These are phyloP conservation scores for Acanthurus lineatus DNA, from an alignment of 2,797 vertebrate genomes.

Conservation along the genomic window DNA sequence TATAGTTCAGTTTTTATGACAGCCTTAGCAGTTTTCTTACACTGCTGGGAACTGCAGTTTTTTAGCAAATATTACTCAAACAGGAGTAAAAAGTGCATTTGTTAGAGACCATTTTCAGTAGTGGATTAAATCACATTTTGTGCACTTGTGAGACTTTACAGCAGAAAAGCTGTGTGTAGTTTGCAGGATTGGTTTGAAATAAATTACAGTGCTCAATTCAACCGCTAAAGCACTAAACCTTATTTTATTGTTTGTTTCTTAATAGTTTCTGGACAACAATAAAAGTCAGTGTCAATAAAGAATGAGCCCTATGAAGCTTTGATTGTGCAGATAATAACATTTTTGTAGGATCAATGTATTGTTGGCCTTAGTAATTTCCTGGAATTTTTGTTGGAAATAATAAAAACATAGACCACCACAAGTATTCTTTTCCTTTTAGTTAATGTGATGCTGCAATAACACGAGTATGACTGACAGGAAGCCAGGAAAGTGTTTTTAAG, in stretches of 20 bases:
- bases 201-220: background rate
- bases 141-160: background rate
- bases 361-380: background rate
- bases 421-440: background rate
- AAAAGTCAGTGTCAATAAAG: background rate
- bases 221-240: background rate
- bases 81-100: background rate
- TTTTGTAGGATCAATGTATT: background rate
- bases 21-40: background rate
- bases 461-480: slow-evolving; percentile 6
- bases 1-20: background rate
- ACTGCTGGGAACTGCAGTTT: background rate
- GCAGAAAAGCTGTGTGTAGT: background rate
- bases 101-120: background rate
- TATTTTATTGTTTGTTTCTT: background rate
- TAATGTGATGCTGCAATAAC: slow-evolving; percentile 4
- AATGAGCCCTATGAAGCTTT: background rate
- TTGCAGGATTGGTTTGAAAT: background rate
- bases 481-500: slow-evolving; percentile 15
- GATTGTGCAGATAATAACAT: background rate
- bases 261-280: background rate
- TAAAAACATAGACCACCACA: background rate
- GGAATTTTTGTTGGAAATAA: background rate
- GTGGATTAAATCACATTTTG: background rate
- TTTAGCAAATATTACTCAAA: background rate